Percentiles rank a stretch among this genome's conserved stretches.
These are phyloP conservation scores for Hippocampus comes DNA, from an alignment of 2,113 vertebrate genomes.

Conservation along the genomic window DNA sequence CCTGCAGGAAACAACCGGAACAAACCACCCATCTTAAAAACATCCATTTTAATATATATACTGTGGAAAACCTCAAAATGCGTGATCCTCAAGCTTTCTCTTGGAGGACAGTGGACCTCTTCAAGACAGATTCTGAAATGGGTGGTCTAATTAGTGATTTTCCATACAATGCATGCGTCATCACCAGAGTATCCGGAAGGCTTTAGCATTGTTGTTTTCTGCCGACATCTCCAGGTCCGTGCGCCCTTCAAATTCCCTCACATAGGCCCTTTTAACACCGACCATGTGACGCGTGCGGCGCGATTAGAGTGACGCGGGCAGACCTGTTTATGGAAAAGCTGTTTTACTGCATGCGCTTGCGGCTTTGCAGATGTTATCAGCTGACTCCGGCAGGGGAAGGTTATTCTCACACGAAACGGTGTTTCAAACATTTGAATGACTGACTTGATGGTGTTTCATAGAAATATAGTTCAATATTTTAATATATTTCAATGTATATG, in stretches of 20 bases:
- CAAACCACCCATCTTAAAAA: background rate
- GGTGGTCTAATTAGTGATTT: background rate
- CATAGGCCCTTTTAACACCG: conserved; percentile 38
- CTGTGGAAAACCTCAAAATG: too few relatives aligned
- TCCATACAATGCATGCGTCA: background rate
- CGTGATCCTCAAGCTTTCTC: too few relatives aligned
- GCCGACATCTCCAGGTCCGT: conserved; percentile 13
- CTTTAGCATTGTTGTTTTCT: conserved; percentile 23
- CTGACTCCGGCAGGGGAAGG: conserved; percentile 25
- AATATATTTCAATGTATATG: too few relatives aligned
- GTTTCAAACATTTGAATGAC: background rate
- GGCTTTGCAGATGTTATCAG: conserved; percentile 44
- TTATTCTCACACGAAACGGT: background rate
- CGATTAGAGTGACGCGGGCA: conserved; percentile 26
- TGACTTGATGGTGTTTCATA: background rate
- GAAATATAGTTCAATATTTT: background rate
- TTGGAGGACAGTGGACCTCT: too few relatives aligned
- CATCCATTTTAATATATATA: background rate
- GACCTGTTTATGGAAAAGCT: conserved; percentile 46
- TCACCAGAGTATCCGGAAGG: background rate
- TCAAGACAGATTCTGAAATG: background rate
- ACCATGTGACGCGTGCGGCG: conserved; percentile 48
- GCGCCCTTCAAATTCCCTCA: conserved; percentile 40
- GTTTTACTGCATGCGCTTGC: conserved; percentile 29
- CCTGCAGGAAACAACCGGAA: background rate